These are phyloP conservation scores for Morone saxatilis DNA, from an alignment of 2,113 vertebrate species.

Conservation along the genomic window DNA sequence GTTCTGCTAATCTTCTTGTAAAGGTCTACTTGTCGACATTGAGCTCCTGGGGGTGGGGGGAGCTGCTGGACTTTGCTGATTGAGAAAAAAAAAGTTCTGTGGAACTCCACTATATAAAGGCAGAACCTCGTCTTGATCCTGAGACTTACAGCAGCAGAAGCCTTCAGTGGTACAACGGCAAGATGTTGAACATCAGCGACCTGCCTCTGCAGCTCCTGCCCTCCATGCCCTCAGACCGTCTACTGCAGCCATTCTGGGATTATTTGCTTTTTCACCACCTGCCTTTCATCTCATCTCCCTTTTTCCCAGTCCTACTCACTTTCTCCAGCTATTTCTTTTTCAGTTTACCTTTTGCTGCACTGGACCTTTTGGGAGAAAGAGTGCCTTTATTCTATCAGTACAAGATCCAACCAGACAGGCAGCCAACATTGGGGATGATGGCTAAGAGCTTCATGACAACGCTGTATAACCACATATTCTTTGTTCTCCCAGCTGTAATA, in stretches of 20 bases:
- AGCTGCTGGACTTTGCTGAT: background rate
- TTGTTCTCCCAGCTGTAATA: conserved; percentile 74
- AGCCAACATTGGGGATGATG: conserved; percentile 77
- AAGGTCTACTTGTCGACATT: conserved; percentile 11
- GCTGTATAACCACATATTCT: conserved; percentile 80
- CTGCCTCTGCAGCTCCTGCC: conserved; percentile 30
- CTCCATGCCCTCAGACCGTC: conserved; percentile 36
- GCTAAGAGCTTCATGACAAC: conserved; percentile 62
- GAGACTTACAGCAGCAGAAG: conserved; percentile 33
- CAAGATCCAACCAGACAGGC: conserved; percentile 79
- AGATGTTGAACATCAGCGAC: conserved; percentile 74
- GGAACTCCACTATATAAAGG: conserved; percentile 64
- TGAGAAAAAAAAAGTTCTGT: conserved; percentile 37
- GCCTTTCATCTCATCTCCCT: conserved; percentile 74
- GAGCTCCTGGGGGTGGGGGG: fast-evolving
- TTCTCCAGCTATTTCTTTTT: conserved; percentile 79
- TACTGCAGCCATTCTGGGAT: conserved; percentile 82
- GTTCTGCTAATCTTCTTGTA: conserved; percentile 43
- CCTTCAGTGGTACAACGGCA: conserved; percentile 1
- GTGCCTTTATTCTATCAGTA: conserved; percentile 68
- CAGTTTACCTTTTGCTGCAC: conserved; percentile 73
- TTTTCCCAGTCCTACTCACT: conserved; percentile 73
- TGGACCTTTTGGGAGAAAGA: conserved; percentile 79
- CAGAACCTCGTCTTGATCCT: conserved; percentile 11
- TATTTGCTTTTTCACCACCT: conserved; percentile 69